A percentile compares a stretch with the other conserved stretches of the same genome.
phyloP scores from a whole-genome alignment of 2,888 invertebrate genomes.

The Trichacis sp. region DNA sequence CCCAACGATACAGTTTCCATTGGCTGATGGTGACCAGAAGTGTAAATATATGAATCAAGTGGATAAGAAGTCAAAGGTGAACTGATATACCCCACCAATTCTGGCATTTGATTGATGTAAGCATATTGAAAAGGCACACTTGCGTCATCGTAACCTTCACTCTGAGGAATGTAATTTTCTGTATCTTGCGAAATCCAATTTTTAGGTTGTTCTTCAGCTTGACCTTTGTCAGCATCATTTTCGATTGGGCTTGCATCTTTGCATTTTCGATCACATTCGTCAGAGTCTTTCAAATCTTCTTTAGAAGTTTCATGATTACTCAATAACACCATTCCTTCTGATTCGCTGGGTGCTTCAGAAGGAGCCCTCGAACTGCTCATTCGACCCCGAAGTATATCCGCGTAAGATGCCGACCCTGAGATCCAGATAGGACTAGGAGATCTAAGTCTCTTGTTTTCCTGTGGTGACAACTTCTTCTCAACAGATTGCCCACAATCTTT shows the following conservation, averaged over 20 bases:
- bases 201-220: slow-evolving; percentile 24
- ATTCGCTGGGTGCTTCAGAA: slow-evolving; percentile 45
- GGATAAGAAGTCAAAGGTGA: slow-evolving; percentile 71
- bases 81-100: slow-evolving; percentile 71
- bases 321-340: slow-evolving; percentile 46
- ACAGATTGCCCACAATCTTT: not conserved
- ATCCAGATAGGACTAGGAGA: slow-evolving; percentile 81
- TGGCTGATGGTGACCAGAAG: slow-evolving; percentile 49
- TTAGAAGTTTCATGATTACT: slow-evolving; percentile 13
- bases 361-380: slow-evolving; percentile 49
- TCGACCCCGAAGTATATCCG: slow-evolving; percentile 80
- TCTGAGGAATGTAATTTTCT: slow-evolving; percentile 45
- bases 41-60: slow-evolving; percentile 57
- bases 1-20: slow-evolving; percentile 50
- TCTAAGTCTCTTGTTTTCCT: slow-evolving; percentile 68
- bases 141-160: slow-evolving; percentile 20
- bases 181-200: slow-evolving; percentile 53
- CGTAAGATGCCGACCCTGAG: slow-evolving; percentile 82
- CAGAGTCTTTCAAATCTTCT: slow-evolving; percentile 1
- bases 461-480: slow-evolving; percentile 47
- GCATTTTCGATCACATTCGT: too few relatives aligned
- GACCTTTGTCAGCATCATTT: not conserved
- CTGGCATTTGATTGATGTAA: slow-evolving; percentile 70
- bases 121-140: slow-evolving; percentile 57
- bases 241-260: slow-evolving; percentile 13